Evolutionary conservation across 2,888 invertebrate genomes (phyloP).

Genomic region (Eumacrocentrus americanus): DNA sequence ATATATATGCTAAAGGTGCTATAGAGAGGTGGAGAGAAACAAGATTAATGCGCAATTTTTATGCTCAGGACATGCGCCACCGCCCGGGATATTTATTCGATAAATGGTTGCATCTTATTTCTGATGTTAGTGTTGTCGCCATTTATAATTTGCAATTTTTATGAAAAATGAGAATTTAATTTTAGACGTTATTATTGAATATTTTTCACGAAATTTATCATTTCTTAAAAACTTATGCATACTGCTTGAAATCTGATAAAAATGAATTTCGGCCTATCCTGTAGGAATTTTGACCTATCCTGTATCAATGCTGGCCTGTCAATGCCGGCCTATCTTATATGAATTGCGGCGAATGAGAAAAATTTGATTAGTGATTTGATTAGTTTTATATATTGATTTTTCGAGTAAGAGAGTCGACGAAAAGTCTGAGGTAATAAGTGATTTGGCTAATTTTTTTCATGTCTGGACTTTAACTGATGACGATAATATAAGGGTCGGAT

Average conservation of each 20-base stretch:
- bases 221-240: background rate
- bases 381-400: too few relatives aligned
- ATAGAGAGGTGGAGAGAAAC: background rate
- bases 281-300: too few relatives aligned
- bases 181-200: background rate
- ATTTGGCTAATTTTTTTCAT: too few relatives aligned
- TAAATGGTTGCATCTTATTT: background rate
- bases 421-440: too few relatives aligned
- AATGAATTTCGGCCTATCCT: too few relatives aligned
- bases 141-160: background rate
- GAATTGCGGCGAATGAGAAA: too few relatives aligned
- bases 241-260: background rate
- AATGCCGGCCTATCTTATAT: too few relatives aligned
- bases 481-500: too few relatives aligned
- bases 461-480: too few relatives aligned
- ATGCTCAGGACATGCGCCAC: background rate
- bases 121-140: background rate
- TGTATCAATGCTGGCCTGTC: too few relatives aligned
- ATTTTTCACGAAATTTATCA: background rate
- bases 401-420: too few relatives aligned
- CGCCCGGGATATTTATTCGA: background rate
- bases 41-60: slow-evolving; percentile 2
- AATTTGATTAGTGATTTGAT: too few relatives aligned
- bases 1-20: background rate
- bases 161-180: background rate